These are phyloP conservation scores for Hyla sarda DNA, from an alignment of 2,113 vertebrate genomes.

Conservation along the genomic window DNA sequence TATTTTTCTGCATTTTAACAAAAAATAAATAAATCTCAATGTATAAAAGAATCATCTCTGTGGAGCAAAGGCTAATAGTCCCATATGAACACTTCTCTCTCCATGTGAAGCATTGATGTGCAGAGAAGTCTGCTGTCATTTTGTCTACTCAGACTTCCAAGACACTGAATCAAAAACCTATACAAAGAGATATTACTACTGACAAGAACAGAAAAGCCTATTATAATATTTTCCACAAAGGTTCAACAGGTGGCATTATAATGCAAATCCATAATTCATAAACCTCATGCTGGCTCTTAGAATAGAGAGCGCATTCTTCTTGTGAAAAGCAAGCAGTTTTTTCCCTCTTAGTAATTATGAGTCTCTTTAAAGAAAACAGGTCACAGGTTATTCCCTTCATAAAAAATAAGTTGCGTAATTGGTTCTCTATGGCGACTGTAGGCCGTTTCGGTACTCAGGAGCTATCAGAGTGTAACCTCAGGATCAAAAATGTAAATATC, in stretches of 20 bases:
- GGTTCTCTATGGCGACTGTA: background rate
- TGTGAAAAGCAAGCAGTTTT: background rate
- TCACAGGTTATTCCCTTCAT: constrained; percentile 18
- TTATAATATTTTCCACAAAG: constrained; percentile 34
- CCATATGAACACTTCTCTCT: background rate
- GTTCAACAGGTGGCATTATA: constrained; percentile 19
- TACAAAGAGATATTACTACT: constrained; percentile 17
- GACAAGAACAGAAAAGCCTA: constrained; percentile 15
- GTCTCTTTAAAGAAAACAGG: constrained; percentile 31
- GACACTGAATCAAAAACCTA: background rate
- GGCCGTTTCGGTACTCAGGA: background rate
- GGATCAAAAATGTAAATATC: constrained; percentile 31
- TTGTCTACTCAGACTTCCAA: background rate
- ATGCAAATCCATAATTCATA: constrained; percentile 19
- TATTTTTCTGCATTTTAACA: background rate
- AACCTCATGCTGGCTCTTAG: background rate
- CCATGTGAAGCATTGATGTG: background rate
- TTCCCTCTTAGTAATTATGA: constrained; percentile 11
- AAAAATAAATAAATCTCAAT: background rate
- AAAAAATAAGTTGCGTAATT: constrained; percentile 17
- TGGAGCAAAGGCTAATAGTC: constrained; percentile 10
- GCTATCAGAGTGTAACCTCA: background rate
- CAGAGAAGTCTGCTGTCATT: background rate
- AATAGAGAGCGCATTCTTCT: background rate
- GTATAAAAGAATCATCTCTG: background rate